A percentile compares a stretch with the other conserved stretches of the same genome.
phyloP scores from a whole-genome alignment of 2,113 vertebrate species.

The Pungitius pungitius region DNA sequence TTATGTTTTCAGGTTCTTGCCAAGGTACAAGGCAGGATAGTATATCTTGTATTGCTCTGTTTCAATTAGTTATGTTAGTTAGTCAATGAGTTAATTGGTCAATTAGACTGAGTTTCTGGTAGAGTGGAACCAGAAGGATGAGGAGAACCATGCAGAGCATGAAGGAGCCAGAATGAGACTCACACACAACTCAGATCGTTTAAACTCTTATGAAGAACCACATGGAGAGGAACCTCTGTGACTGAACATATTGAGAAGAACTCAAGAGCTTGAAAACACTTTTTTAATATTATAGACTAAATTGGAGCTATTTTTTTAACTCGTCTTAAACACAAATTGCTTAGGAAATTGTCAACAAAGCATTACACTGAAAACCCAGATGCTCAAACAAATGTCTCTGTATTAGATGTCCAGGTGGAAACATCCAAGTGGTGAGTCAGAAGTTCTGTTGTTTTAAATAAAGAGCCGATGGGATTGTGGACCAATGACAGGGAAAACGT shows the following conservation, averaged over 20 bases:
- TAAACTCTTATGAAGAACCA: slow-evolving; percentile 72
- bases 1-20: too few species aligned
- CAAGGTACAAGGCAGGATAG: too few species aligned
- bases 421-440: background rate
- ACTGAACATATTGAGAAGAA: slow-evolving; percentile 82
- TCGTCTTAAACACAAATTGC: background rate
- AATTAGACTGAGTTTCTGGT: too few species aligned
- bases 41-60: background rate
- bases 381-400: background rate
- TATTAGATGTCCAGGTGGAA: background rate
- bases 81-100: too few species aligned
- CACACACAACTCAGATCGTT: slow-evolving; percentile 80
- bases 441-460: background rate
- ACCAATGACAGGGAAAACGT: background rate
- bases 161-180: slow-evolving; percentile 83
- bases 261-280: slow-evolving; percentile 86
- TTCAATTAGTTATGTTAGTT: background rate
- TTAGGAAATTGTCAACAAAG: background rate
- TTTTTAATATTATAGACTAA: slow-evolving; percentile 50
- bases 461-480: background rate
- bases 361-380: background rate
- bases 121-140: slow-evolving; percentile 87
- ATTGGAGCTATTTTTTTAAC: slow-evolving; percentile 65
- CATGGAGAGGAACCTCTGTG: slow-evolving; percentile 76
- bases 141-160: slow-evolving; percentile 82